Conservation (phyloP, 2,888 invertebrate genomes). For the Meloe dianella region DNA sequence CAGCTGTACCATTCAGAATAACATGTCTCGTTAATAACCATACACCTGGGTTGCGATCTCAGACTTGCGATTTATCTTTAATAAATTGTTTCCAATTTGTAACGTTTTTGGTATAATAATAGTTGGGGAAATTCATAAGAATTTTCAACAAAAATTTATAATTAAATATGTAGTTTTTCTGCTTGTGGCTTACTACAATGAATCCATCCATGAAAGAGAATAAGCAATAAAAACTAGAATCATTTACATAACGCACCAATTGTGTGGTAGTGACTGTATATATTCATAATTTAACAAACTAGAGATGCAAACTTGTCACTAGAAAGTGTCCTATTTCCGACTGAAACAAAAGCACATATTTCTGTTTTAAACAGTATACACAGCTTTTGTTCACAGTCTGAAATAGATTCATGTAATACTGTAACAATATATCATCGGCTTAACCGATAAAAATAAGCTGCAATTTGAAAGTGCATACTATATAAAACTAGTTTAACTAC, state of each 20-base stretch:
- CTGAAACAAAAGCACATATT: background rate
- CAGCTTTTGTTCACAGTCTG: background rate
- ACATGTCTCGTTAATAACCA: constrained; percentile 25
- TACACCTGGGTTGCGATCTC: constrained; percentile 32
- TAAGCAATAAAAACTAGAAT: too few species aligned
- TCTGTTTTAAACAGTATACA: background rate
- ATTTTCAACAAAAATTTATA: background rate
- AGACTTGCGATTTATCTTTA: constrained; percentile 14
- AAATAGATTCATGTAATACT: background rate
- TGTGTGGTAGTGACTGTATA: background rate
- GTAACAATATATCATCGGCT: background rate
- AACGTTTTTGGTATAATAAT: background rate
- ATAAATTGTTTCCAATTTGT: constrained; percentile 26
- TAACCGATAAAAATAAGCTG: constrained; percentile 6
- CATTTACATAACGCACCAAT: background rate
- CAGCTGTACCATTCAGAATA: constrained; percentile 36
- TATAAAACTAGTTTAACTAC: constrained; percentile 12
- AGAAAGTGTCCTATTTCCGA: background rate
- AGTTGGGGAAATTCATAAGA: background rate
- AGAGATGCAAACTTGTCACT: background rate
- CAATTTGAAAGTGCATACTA: constrained; percentile 6
- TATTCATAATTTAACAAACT: background rate
- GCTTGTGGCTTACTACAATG: background rate
- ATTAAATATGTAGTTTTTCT: background rate
- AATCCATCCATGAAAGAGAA: background rate